A percentile compares a stretch with the other conserved stretches of the same genome.
phyloP scores from a whole-genome alignment of 1,140 invertebrate species.

The Aphidius ervi region DNA sequence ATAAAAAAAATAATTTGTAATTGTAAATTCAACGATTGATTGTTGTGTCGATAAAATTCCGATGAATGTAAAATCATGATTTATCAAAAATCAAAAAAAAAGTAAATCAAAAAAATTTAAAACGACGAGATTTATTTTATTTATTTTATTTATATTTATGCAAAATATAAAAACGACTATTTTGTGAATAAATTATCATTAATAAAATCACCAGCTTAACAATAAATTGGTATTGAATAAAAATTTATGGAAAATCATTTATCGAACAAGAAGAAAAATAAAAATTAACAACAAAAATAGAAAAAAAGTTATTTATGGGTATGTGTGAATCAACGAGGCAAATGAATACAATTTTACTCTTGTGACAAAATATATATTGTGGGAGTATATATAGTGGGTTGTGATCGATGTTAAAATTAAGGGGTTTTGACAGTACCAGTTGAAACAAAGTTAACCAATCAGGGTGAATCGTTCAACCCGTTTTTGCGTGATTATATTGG shows the following conservation, averaged over 20 bases:
- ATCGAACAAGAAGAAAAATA: too few species aligned
- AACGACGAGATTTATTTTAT: too few species aligned
- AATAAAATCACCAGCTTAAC: too few species aligned
- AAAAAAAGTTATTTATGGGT: neutral
- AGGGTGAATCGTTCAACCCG: constrained; percentile 29
- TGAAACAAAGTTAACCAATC: constrained; percentile 45
- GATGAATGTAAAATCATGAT: too few species aligned
- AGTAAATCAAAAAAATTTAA: too few species aligned
- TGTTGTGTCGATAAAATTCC: constrained; percentile 32
- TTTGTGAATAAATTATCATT: too few species aligned
- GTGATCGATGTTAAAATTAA: constrained; percentile 45
- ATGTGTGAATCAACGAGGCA: constrained; percentile 6
- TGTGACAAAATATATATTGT: constrained; percentile 7
- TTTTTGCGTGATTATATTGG: constrained; percentile 32
- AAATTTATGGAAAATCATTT: too few species aligned
- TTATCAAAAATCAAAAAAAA: too few species aligned
- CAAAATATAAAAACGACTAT: too few species aligned
- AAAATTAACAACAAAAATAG: neutral
- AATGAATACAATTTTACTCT: constrained; percentile 12
- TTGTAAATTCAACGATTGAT: constrained; percentile 39
- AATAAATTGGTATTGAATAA: too few species aligned
- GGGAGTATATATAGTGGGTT: constrained; percentile 13
- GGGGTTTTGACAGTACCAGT: constrained; percentile 33
- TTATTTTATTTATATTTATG: too few species aligned
- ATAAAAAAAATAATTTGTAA: too few species aligned